Evolutionary conservation across 2,888 invertebrate genomes (phyloP), one percentile per base, ranked within the genome.

Genomic region (Andrena praecox): DNA sequence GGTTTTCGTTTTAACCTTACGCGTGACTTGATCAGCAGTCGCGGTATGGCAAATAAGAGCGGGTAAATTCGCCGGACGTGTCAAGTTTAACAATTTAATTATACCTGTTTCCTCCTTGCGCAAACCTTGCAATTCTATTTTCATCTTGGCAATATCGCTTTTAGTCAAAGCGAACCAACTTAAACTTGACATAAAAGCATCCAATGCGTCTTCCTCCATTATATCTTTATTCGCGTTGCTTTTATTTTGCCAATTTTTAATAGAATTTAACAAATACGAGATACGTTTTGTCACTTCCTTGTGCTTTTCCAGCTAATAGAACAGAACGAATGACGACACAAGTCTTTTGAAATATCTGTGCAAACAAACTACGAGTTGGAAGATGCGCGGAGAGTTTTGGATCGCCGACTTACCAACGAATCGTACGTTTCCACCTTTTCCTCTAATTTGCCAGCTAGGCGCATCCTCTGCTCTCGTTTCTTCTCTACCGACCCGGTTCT

Each of bases 401-500:
- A 31, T 33, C 8, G 1, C 24, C 8, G 16, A 89, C 94, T 94
- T 91, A 97, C 96, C 95, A 97, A 93, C 86, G 96, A 96, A 35
- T 96, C 96, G 86, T 97, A 96, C 0, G 96, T 97, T 91, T 95
- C 95, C 16, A 95, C 95, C 91, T 96, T 96, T 0, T 96, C 95
- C 85, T 96, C 95, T 0, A 95, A 92, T 80, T 93, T 94, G 4
- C 95, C 95, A 82, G 96, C 95, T 24, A 95, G 94, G 92, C 95
- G 95, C 96, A 97, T 98, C 74, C 99, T 95, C 78, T 96, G 95
- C 89, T 96, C 95, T 7, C 99, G 95, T 93, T 99, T 99, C 88
- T 96, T 96, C 93, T 99, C 99, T 29, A 99, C 96, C 75, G 97
- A 96, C 1, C 99, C 99, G 0, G 99, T 99, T 83, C 99, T 95